Conservation (phyloP, 2,888 invertebrate genomes). For the Phlogophora meticulosa region DNA sequence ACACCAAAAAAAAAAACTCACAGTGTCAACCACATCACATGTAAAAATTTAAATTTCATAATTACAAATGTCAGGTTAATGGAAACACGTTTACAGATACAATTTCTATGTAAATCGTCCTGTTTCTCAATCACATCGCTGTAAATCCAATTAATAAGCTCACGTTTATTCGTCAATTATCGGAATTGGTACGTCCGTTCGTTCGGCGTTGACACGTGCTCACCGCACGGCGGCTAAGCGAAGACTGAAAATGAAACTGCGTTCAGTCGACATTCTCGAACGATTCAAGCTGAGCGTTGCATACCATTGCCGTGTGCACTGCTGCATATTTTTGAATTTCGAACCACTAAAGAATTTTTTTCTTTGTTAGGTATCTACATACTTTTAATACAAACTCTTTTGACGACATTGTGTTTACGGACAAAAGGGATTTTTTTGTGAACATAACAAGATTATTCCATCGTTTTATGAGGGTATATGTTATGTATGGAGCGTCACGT, state of each 20-base stretch:
- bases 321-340: conserved; percentile 57
- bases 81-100: conserved; percentile 54
- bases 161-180: conserved; percentile 68
- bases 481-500: conserved; percentile 58
- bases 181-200: conserved; percentile 49
- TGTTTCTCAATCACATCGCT: conserved; percentile 62
- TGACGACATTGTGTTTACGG: conserved; percentile 37
- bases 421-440: conserved; percentile 42
- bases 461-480: conserved; percentile 44
- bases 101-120: conserved; percentile 67
- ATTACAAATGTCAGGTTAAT: conserved; percentile 50
- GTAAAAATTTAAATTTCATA: conserved; percentile 48
- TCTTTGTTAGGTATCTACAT: conserved; percentile 13
- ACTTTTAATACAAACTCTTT: conserved; percentile 38
- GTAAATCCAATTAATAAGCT: conserved; percentile 68
- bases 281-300: conserved; percentile 55
- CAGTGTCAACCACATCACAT: conserved; percentile 56
- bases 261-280: conserved; percentile 47
- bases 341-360: conserved; percentile 43
- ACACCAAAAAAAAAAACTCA: conserved; percentile 51
- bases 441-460: conserved; percentile 56
- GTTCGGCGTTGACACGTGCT: conserved; percentile 40
- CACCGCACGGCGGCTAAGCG: conserved; percentile 45
- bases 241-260: conserved; percentile 57
- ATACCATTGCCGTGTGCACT: conserved; percentile 52